A percentile compares a stretch with the other conserved stretches of the same genome.
phyloP scores from a whole-genome alignment of 2,888 invertebrate genomes.

The Fragum whitleyi region DNA sequence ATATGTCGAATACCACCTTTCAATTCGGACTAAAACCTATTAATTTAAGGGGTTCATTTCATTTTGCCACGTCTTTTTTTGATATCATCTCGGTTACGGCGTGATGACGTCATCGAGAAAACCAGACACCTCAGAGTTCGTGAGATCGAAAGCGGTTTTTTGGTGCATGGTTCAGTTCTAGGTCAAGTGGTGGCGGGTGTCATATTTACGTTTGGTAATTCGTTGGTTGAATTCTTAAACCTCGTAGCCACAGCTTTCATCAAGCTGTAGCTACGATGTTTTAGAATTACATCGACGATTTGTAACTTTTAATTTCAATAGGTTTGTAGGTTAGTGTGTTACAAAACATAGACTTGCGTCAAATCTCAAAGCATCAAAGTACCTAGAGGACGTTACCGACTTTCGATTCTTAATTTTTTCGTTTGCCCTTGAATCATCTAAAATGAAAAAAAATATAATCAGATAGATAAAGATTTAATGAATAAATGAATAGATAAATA shows the following conservation, averaged over 20 bases:
- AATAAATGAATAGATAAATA: no score
- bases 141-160: background rate
- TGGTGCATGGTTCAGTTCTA: background rate
- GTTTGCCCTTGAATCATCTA: no score
- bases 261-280: no score
- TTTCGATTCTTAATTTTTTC: no score
- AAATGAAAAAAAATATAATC: no score
- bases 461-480: no score
- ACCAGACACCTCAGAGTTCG: background rate
- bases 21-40: no score
- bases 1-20: no score
- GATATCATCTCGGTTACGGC: background rate
- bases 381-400: background rate
- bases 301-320: background rate
- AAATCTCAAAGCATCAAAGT: background rate
- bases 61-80: background rate
- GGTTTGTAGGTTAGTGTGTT: constrained; percentile 14
- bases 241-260: no score
- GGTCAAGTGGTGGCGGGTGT: background rate
- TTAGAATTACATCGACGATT: no score
- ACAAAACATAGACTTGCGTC: background rate
- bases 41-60: no score
- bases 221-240: no score
- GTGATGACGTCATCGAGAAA: background rate
- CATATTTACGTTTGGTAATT: constrained; percentile 9